Percentiles rank a stretch among this genome's conserved stretches.
Evolutionary conservation across 2,888 invertebrate species (phyloP).

Genomic region (Tuberolachnus salignus): DNA sequence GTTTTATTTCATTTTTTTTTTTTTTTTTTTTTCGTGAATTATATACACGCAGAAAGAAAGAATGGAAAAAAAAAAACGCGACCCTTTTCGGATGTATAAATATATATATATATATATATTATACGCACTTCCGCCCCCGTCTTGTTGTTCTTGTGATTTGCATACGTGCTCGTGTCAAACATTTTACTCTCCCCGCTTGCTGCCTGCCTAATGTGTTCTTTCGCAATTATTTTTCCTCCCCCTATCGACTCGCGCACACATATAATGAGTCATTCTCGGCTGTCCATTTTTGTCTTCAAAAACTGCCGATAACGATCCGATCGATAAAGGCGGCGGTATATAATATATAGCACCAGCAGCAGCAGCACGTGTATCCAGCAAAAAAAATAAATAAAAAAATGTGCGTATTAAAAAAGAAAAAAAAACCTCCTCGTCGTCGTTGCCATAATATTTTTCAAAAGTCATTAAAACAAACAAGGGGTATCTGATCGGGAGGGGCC

Average conservation of each 20-base stretch:
- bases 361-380: background rate
- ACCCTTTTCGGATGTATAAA: slow-evolving; percentile 51
- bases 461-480: slow-evolving; percentile 11
- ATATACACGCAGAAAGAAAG: slow-evolving; percentile 14
- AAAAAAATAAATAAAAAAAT: no score
- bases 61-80: slow-evolving; percentile 8
- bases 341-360: background rate
- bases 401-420: background rate
- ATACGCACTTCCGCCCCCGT: slow-evolving; percentile 52
- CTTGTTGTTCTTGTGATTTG: slow-evolving; percentile 54
- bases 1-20: no score
- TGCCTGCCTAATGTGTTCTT: slow-evolving; percentile 40
- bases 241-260: slow-evolving; percentile 14
- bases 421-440: background rate
- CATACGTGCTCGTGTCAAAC: slow-evolving; percentile 55
- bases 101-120: no score
- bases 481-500: no score
- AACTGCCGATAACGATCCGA: slow-evolving; percentile 20
- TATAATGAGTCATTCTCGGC: slow-evolving; percentile 52
- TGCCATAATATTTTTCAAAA: background rate
- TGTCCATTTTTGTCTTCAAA: slow-evolving; percentile 52
- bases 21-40: no score
- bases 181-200: slow-evolving; percentile 46
- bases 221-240: slow-evolving; percentile 52
- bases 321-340: slow-evolving; percentile 31